Percentiles rank a stretch among this genome's conserved stretches.
These are phyloP conservation scores for Lepus townsendii DNA, from an alignment of 2,797 vertebrate species.

Conservation along the genomic window DNA sequence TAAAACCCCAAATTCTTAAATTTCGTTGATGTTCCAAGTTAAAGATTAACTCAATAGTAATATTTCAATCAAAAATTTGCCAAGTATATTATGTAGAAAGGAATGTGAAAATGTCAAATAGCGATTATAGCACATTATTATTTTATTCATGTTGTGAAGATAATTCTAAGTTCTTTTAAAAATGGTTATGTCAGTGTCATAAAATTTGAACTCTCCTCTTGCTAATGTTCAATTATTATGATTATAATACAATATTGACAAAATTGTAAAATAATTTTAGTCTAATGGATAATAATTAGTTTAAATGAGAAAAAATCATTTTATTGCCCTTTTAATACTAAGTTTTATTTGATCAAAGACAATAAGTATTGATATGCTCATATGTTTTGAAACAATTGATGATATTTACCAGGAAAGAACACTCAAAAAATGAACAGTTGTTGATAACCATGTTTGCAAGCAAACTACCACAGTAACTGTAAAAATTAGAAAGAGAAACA, in stretches of 20 bases:
- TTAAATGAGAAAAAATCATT: neutral
- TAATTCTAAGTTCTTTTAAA: neutral
- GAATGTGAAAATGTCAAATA: neutral
- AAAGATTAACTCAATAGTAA: neutral
- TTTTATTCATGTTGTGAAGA: neutral
- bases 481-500: neutral
- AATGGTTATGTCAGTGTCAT: neutral
- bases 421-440: neutral
- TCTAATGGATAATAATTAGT: neutral
- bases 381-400: neutral
- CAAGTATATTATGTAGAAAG: neutral
- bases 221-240: neutral
- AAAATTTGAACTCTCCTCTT: neutral
- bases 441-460: neutral
- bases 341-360: neutral
- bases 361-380: neutral
- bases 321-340: neutral
- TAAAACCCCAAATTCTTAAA: neutral
- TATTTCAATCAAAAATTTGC: neutral
- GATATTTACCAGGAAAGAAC: neutral
- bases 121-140: neutral
- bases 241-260: neutral
- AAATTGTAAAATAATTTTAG: neutral
- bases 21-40: neutral
- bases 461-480: neutral